Evolutionary conservation across 2,797 vertebrate species (phyloP).

Genomic region (Zenarchopterus dispar): DNA sequence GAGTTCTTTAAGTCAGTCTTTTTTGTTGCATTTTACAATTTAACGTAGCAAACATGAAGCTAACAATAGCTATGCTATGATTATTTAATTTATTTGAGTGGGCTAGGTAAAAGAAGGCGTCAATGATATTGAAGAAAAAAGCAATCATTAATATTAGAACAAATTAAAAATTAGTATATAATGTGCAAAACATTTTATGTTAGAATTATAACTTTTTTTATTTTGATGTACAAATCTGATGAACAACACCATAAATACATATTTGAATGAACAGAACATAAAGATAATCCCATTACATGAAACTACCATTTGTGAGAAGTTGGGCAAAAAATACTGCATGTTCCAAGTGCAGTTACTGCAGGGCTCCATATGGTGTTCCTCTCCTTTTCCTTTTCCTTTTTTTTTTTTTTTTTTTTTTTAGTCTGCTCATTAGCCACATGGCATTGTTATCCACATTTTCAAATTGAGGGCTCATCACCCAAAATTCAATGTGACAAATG

Average conservation of each 20-base stretch:
- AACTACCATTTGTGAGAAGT: constrained; percentile 49
- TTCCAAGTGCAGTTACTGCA: constrained; percentile 55
- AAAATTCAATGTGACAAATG: constrained; percentile 43
- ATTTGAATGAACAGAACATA: constrained; percentile 55
- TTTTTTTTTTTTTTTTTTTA: constrained; percentile 5
- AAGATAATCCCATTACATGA: constrained; percentile 48
- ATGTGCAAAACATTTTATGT: constrained; percentile 44
- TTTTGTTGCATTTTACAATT: no score
- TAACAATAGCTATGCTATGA: no score
- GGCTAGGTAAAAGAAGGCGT: constrained; percentile 21
- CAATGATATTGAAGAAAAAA: constrained; percentile 35
- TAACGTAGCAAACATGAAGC: no score
- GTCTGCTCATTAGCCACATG: constrained; percentile 54
- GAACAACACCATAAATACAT: constrained; percentile 57
- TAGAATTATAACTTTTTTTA: constrained; percentile 57
- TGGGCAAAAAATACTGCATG: constrained; percentile 31
- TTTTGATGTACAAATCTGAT: constrained; percentile 69
- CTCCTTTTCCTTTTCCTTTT: constrained; percentile 1
- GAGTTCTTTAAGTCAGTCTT: no score
- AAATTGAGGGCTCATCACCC: constrained; percentile 18
- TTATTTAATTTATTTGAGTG: constrained; percentile 6
- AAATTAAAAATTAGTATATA: neutral
- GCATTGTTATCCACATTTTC: constrained; percentile 41
- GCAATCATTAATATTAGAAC: constrained; percentile 9
- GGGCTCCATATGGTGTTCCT: constrained; percentile 43